A percentile compares a stretch with the other conserved stretches of the same genome.
Evolutionary conservation across 1,140 invertebrate genomes (phyloP).

Genomic region (Neodiprion fabricii): DNA sequence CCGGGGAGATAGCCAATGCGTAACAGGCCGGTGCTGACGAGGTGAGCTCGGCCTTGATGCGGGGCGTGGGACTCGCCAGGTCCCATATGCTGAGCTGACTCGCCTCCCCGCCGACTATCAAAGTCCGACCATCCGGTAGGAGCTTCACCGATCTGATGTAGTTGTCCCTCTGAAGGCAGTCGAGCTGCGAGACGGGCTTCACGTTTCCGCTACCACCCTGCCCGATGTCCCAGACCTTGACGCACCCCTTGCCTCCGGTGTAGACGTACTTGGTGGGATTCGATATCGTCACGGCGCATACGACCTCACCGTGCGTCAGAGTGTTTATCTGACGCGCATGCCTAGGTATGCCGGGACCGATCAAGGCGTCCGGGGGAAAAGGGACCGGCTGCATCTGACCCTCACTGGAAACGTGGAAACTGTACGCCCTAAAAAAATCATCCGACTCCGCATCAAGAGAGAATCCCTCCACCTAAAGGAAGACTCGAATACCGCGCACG

Average conservation of each 20-base stretch:
- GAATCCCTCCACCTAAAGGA: background rate
- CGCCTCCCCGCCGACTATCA: conserved; percentile 93
- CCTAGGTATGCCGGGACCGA: conserved; percentile 89
- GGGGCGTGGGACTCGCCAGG: conserved; percentile 81
- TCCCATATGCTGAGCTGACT: conserved; percentile 92
- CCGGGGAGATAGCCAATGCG: conserved; percentile 87
- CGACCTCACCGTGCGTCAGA: conserved; percentile 83
- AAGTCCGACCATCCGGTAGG: conserved; percentile 85
- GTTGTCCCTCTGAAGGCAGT: conserved; percentile 87
- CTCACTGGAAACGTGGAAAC: conserved; percentile 76
- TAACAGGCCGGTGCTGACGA: conserved; percentile 93
- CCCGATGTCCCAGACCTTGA: conserved; percentile 86
- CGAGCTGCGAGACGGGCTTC: conserved; percentile 80
- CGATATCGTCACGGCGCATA: conserved; percentile 86
- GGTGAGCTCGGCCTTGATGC: conserved; percentile 92
- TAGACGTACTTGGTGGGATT: conserved; percentile 86
- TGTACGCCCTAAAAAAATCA: conserved; percentile 69
- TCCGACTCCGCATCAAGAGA: conserved; percentile 5
- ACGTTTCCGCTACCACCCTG: conserved; percentile 69
- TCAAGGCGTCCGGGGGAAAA: conserved; percentile 87
- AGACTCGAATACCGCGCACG: too few species aligned
- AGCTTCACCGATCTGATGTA: conserved; percentile 93
- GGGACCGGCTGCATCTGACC: conserved; percentile 79
- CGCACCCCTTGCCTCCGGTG: conserved; percentile 90
- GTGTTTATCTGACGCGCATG: conserved; percentile 80